Evolutionary conservation across 2,888 invertebrate genomes (phyloP).

Genomic region (Unio delphinus): DNA sequence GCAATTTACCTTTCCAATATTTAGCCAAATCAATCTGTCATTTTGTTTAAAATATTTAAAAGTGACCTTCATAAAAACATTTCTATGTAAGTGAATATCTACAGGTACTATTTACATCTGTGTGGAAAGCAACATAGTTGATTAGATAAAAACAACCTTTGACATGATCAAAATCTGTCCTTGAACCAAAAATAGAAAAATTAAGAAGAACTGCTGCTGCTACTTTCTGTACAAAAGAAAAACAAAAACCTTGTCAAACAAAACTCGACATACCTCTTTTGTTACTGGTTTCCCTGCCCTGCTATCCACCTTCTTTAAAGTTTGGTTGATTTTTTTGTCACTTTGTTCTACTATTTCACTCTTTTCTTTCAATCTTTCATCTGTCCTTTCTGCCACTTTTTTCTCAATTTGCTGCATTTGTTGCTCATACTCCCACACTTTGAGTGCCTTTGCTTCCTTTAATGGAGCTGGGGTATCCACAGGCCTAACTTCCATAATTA

Average conservation of each 20-base stretch:
- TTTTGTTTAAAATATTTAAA: too few relatives aligned
- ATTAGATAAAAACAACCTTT: slow-evolving; percentile 94
- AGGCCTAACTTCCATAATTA: slow-evolving; percentile 38
- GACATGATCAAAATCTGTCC: background rate
- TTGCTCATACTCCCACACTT: slow-evolving; percentile 62
- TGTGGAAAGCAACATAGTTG: slow-evolving; percentile 97
- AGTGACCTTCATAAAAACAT: too few relatives aligned
- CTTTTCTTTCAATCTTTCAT: slow-evolving; percentile 31
- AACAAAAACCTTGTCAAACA: background rate
- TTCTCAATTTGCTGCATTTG: slow-evolving; percentile 48
- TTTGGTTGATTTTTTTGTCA: slow-evolving; percentile 16
- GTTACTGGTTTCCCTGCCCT: slow-evolving; percentile 35
- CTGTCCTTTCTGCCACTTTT: slow-evolving; percentile 35
- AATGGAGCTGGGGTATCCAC: slow-evolving; percentile 46
- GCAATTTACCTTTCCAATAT: too few relatives aligned
- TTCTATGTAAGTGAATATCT: too few relatives aligned
- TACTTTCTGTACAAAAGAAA: background rate
- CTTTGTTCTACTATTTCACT: slow-evolving; percentile 30
- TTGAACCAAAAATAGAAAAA: background rate
- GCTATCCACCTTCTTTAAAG: slow-evolving; percentile 21
- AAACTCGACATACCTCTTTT: slow-evolving; percentile 43
- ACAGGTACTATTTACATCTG: slow-evolving; percentile 85
- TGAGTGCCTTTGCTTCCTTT: slow-evolving; percentile 42
- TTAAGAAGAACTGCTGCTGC: background rate
- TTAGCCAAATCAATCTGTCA: too few relatives aligned